These are phyloP conservation scores for Coelogynopora nodosa DNA, from an alignment of 2,888 invertebrate species.

Conservation along the genomic window DNA sequence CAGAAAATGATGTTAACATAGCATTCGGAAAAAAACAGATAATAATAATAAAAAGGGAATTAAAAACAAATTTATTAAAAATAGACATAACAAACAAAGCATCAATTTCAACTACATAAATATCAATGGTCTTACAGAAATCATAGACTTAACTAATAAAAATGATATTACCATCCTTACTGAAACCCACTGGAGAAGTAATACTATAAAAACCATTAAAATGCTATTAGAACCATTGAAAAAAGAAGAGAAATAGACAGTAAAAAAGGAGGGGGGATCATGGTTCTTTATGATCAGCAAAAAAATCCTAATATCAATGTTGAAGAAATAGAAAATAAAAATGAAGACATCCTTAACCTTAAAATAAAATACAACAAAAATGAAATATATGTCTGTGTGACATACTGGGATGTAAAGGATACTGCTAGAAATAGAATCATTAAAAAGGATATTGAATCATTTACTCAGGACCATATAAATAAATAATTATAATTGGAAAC, in stretches of 20 bases:
- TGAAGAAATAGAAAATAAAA: neutral
- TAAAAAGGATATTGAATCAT: too few species aligned
- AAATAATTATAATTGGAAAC: too few species aligned
- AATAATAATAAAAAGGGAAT: neutral
- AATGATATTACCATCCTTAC: neutral
- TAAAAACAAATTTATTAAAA: neutral
- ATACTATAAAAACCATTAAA: neutral
- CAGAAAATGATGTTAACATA: neutral
- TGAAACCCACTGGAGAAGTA: neutral
- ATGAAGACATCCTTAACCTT: neutral
- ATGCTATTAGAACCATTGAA: neutral
- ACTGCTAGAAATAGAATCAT: too few species aligned
- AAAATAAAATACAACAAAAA: too few species aligned
- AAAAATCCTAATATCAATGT: neutral
- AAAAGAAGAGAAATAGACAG: neutral
- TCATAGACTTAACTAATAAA: neutral
- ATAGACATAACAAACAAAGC: neutral
- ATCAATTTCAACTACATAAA: neutral
- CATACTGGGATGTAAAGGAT: too few species aligned
- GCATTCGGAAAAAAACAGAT: neutral
- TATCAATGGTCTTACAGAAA: neutral
- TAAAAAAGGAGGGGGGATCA: neutral
- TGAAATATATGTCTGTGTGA: too few species aligned
- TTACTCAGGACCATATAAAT: too few species aligned
- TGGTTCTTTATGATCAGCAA: neutral